These are phyloP conservation scores for Leucoraja erinaceus DNA, from an alignment of 2,113 vertebrate genomes.

Conservation along the genomic window DNA sequence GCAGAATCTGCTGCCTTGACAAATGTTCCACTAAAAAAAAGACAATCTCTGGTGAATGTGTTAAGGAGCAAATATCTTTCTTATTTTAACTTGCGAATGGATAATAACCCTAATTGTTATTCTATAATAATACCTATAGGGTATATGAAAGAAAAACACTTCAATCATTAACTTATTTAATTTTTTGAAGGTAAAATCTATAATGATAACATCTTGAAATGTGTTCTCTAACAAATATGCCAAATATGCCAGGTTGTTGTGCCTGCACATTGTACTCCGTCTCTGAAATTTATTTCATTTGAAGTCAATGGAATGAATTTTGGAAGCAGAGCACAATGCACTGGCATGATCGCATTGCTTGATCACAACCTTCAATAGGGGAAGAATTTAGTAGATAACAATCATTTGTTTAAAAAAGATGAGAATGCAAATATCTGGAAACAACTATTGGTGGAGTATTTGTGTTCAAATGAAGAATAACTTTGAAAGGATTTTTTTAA, in stretches of 20 bases:
- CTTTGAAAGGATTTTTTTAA: not conserved
- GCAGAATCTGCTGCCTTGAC: not conserved
- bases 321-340: too few relatives aligned
- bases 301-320: too few relatives aligned
- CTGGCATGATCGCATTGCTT: too few relatives aligned
- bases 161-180: not conserved
- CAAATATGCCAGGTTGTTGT: too few relatives aligned
- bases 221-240: too few relatives aligned
- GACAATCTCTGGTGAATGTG: not conserved
- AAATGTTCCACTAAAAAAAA: constrained; percentile 8
- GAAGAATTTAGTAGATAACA: not conserved
- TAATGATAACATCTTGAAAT: not conserved
- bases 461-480: not conserved
- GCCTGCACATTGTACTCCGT: too few relatives aligned
- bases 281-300: too few relatives aligned
- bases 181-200: not conserved
- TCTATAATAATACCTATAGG: not conserved
- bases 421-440: not conserved
- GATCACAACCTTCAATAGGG: too few relatives aligned
- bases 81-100: not conserved
- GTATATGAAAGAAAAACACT: not conserved
- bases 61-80: not conserved
- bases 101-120: not conserved
- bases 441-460: not conserved
- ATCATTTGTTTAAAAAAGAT: not conserved